Evolutionary conservation across 2,797 vertebrate species (phyloP).

Genomic region (Chelonia mydas): DNA sequence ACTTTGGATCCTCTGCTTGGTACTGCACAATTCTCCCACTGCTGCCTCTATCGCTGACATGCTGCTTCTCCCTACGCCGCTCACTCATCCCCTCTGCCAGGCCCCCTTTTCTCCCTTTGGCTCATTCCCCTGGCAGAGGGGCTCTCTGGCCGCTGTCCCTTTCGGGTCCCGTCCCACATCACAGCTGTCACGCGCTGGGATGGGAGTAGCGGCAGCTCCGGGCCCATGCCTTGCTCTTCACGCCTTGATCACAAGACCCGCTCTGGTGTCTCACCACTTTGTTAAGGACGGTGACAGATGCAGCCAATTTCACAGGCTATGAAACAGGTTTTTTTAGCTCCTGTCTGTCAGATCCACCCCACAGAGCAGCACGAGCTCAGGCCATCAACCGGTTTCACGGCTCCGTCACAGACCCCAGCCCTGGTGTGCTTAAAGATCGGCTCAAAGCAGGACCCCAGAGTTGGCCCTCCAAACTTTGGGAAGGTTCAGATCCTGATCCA

Average conservation of each 20-base stretch:
- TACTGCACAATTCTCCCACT: accelerated
- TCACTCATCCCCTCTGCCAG: background rate
- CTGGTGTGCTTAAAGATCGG: background rate
- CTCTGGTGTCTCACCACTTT: background rate
- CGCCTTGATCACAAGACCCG: background rate
- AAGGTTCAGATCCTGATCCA: background rate
- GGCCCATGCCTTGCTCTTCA: background rate
- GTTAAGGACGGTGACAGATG: background rate
- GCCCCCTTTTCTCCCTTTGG: background rate
- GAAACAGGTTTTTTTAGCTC: background rate
- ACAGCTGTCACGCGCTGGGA: background rate
- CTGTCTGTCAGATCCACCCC: background rate
- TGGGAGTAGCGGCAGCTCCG: background rate
- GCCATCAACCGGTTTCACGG: background rate
- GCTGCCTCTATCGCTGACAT: background rate
- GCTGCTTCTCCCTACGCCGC: background rate
- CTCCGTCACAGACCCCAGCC: background rate
- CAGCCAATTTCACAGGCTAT: background rate
- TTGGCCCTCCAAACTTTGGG: background rate
- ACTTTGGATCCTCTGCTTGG: background rate
- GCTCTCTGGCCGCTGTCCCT: background rate
- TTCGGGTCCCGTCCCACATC: background rate
- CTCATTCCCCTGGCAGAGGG: background rate
- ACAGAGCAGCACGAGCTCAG: background rate
- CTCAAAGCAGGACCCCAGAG: background rate